Evolutionary conservation across 2,888 invertebrate genomes (phyloP), one percentile per base, ranked within the genome.

Genomic region (Drosophila neutralis): DNA sequence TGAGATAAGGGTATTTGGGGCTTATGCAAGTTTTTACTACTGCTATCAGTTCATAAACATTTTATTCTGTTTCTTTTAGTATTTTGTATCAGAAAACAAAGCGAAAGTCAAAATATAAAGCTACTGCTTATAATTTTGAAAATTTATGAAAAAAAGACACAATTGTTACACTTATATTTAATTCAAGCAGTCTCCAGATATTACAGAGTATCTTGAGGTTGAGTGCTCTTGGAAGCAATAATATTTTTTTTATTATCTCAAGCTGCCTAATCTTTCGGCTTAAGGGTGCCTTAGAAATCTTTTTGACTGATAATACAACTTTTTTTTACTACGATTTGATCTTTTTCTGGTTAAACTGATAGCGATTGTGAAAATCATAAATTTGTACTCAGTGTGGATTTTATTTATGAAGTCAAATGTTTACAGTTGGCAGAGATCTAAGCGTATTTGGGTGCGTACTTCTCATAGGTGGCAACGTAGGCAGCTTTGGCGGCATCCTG

Each of bases 401-500:
- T 66, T 42, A 73, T 76, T 77, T 73, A 67, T 65, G 61, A 10
- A 35, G 33, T 38, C 45, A 58, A 45, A 21, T 18, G 13, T 61
- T 48, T 5, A 51, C 27, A 71, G 61, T n/a, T 31, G n/a, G n/a
- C 2, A 13, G 18, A 62, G 59, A 65, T 78, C 82, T 89, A 91
- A 61, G 94, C 94, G 87, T 94, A 95, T 93, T 94, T 94, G 59
- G 94, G 92, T 7, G 94, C 93, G 35, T 94, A 93, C 79, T 94
- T 92, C 64, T 93, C 92, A 13, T 95, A 97, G 91, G 95, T 94
- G 15, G 94, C 95, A 78, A 98, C 94, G 94, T 98, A 98, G 60
- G 96, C 95, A 90, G 96, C 94, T 94, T 97, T 97, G 62, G 98
- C 98, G 35, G 95, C 95, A 56, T 96, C 97, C 90, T 96, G 93